Conservation (phyloP, 2,888 invertebrate species). For the Luperina testacea region DNA sequence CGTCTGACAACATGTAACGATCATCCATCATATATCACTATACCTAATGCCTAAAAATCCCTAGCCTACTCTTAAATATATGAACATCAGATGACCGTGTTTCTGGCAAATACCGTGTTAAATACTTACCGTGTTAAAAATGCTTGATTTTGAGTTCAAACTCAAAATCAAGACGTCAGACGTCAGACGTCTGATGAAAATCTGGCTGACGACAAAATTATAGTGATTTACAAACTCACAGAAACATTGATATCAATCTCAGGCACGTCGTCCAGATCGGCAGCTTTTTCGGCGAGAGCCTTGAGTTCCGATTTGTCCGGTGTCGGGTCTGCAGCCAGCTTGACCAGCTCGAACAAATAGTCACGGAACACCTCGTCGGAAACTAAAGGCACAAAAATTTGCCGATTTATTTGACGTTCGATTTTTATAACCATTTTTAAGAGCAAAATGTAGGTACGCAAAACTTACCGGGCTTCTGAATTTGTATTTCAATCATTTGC, state of each 20-base stretch:
- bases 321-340: constrained; percentile 86
- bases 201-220: not conserved
- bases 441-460: not conserved
- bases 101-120: not conserved
- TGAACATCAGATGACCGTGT: not conserved
- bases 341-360: constrained; percentile 91
- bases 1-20: constrained; percentile 67
- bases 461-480: constrained; percentile 51
- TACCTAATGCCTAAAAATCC: not conserved
- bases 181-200: not conserved
- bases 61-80: not conserved
- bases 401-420: not conserved
- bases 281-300: constrained; percentile 91
- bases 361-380: constrained; percentile 85
- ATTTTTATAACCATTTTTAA: not conserved
- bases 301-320: constrained; percentile 86
- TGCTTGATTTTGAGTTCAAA: not conserved
- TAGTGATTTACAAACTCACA: constrained; percentile 71
- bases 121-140: no score
- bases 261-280: constrained; percentile 89
- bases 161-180: no score
- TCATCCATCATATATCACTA: constrained; percentile 4
- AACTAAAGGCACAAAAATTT: constrained; percentile 19
- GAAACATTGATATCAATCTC: constrained; percentile 81
- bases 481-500: constrained; percentile 62